Conservation (phyloP, 1,140 invertebrate species). For the Chymomyza costata region DNA sequence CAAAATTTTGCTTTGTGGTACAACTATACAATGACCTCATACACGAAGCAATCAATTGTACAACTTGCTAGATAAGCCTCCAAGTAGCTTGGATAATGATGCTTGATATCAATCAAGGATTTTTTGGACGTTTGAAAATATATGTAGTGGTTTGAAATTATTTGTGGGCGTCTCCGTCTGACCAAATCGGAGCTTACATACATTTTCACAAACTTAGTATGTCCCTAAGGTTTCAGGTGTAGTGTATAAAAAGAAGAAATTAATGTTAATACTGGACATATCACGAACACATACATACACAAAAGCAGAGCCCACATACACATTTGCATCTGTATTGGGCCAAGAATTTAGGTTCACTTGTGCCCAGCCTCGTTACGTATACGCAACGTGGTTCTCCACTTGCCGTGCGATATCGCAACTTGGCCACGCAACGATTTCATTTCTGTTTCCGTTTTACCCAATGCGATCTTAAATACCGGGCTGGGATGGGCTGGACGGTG, state of each 20-base stretch:
- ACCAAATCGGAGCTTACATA: too few relatives aligned
- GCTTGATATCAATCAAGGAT: too few relatives aligned
- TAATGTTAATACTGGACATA: slow-evolving; percentile 39
- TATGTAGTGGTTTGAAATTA: too few relatives aligned
- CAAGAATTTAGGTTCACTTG: slow-evolving; percentile 62
- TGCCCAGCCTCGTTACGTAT: slow-evolving; percentile 35
- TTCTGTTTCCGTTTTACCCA: slow-evolving; percentile 40
- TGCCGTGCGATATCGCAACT: slow-evolving; percentile 27
- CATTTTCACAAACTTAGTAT: too few relatives aligned
- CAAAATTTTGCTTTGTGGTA: too few relatives aligned
- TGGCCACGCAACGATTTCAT: slow-evolving; percentile 31
- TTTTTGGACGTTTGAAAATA: too few relatives aligned
- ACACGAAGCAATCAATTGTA: too few relatives aligned
- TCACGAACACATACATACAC: slow-evolving; percentile 27
- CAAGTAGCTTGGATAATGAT: too few relatives aligned
- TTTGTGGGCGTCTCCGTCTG: too few relatives aligned
- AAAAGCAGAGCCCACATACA: slow-evolving; percentile 19
- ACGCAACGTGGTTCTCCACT: slow-evolving; percentile 17
- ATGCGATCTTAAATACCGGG: slow-evolving; percentile 40
- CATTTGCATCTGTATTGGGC: slow-evolving; percentile 8
- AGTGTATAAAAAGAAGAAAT: slow-evolving; percentile 13
- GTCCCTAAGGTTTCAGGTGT: too few relatives aligned
- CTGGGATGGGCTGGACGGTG: background rate
- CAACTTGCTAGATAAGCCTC: too few relatives aligned
- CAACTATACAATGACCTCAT: too few relatives aligned